Evolutionary conservation across 1,140 invertebrate species (phyloP), one percentile per base, ranked within the genome.

Genomic region (Capitella teleta): DNA sequence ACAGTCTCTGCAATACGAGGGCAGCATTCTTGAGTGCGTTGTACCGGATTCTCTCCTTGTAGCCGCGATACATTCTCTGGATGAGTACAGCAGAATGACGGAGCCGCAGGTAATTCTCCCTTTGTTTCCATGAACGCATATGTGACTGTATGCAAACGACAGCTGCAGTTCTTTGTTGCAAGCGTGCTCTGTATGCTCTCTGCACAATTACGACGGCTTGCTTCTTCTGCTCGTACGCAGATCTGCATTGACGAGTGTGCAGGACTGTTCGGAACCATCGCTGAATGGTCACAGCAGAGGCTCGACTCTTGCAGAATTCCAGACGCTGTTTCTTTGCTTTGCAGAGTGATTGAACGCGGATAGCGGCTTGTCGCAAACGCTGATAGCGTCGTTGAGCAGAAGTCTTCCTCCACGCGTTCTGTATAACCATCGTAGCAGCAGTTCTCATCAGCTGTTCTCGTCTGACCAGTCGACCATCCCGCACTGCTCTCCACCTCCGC

Each of bases 261-360:
- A 28, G 0, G 26, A 49, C 51, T 21, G 48, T 51, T 44, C 59
- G 51, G 21, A 49, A 60, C 0, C 28, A 18, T 16, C 47, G 24
- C 46, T 67, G 66, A 34, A 67, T 54, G n/a, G 3, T 47, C 16
- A 19, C 19, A 12, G 45, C 45, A 16, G 45, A n/a, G n/a, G n/a
- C n/a, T n/a, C n/a, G n/a, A n/a, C n/a, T n/a, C n/a, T n/a, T 12
- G 19, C 38, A 21, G 19, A 18, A 5, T 40, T 19, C 38, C 38
- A 40, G 38, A 40, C 25, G 38, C 38, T 24, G 19, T 40, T 24
- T 14, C 38, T 21, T 12, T 8, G 38, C 38, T 40, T 19, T 24
- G 8, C 25, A 24, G 14, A 40, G 38, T n/a, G 38, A n/a, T n/a
- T n/a, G n/a, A n/a, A n/a, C n/a, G n/a, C n/a, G 21, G 38, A 40